These are phyloP conservation scores for Salvelinus alpinus DNA, from an alignment of 2,113 vertebrate genomes.

Conservation along the genomic window DNA sequence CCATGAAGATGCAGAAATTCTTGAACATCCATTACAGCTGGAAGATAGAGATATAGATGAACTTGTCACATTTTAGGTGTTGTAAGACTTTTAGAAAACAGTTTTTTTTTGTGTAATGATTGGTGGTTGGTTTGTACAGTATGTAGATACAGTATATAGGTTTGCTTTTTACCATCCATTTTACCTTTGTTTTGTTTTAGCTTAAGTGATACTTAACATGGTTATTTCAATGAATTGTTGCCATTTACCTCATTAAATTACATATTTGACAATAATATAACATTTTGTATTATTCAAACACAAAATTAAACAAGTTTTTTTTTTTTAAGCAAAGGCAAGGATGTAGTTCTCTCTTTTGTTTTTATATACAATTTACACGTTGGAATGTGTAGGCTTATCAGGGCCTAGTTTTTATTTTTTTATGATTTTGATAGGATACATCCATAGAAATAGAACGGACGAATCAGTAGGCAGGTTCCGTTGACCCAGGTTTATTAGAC, in stretches of 20 bases:
- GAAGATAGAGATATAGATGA: constrained; percentile 36
- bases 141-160: not conserved
- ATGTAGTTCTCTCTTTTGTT: too few relatives aligned
- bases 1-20: constrained; percentile 37
- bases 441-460: too few relatives aligned
- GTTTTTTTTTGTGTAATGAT: constrained; percentile 51
- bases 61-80: constrained; percentile 52
- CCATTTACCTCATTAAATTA: constrained; percentile 6
- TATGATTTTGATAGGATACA: too few relatives aligned
- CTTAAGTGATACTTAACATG: not conserved
- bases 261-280: not conserved
- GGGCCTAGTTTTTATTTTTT: too few relatives aligned
- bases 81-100: constrained; percentile 3
- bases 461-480: too few relatives aligned
- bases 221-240: constrained; percentile 20
- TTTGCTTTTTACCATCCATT: not conserved
- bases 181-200: constrained; percentile 16
- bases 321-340: too few relatives aligned
- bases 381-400: too few relatives aligned
- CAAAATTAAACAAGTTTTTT: too few relatives aligned
- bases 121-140: constrained; percentile 21
- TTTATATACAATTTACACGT: too few relatives aligned
- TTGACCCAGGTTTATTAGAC: too few relatives aligned
- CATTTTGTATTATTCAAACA: too few relatives aligned
- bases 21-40: constrained; percentile 10